phyloP scores from a whole-genome alignment of 2,797 vertebrate genomes.

The Sebastes nivosus region DNA sequence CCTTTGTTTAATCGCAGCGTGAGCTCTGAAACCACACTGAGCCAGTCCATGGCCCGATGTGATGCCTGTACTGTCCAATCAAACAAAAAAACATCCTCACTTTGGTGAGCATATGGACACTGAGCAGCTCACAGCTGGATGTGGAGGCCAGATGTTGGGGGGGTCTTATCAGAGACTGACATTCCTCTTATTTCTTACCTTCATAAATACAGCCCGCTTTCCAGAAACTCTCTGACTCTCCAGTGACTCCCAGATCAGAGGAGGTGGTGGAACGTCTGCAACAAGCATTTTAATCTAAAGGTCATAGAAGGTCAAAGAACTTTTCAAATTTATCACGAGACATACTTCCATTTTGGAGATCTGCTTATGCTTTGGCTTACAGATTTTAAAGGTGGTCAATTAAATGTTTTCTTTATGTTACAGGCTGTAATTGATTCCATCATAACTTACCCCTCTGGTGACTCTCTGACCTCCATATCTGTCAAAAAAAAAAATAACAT shows the following conservation, averaged over 20 bases:
- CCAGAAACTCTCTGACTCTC: slow-evolving; percentile 11
- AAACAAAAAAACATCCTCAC: slow-evolving; percentile 10
- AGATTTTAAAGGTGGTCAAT: not conserved
- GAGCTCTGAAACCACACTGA: slow-evolving; percentile 81
- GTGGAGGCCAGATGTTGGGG: not conserved
- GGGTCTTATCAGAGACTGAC: not conserved
- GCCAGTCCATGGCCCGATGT: slow-evolving; percentile 70
- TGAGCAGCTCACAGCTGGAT: not conserved
- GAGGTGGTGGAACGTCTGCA: slow-evolving; percentile 31
- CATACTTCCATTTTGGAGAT: not conserved
- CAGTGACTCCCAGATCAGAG: slow-evolving; percentile 20
- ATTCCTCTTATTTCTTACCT: slow-evolving; percentile 22
- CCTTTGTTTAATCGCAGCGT: slow-evolving; percentile 69
- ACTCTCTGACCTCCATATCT: slow-evolving; percentile 38
- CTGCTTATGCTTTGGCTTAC: not conserved
- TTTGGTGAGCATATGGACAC: not conserved
- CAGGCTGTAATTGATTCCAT: not conserved
- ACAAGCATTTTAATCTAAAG: not conserved
- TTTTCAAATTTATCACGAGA: not conserved
- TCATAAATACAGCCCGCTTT: slow-evolving; percentile 12
- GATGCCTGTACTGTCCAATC: slow-evolving; percentile 51
- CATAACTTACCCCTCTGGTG: slow-evolving; percentile 43
- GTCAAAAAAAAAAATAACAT: not conserved
- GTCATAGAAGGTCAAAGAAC: not conserved
- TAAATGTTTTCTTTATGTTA: not conserved